Conservation (phyloP, 2,113 vertebrate species). For the Sigmodon hispidus region DNA sequence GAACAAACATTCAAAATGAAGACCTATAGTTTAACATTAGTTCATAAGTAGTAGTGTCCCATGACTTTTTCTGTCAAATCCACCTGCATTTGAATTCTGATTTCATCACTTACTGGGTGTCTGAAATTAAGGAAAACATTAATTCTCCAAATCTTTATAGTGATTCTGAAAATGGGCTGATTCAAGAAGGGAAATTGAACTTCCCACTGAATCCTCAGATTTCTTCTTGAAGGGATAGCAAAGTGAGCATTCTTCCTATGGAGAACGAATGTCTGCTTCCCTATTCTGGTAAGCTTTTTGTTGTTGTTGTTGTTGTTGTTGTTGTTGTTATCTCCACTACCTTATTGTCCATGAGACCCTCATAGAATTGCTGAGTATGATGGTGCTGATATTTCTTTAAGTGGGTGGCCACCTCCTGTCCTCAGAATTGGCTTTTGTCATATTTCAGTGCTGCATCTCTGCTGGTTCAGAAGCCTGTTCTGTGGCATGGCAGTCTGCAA, state of each 20-base stretch:
- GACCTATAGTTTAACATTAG: background rate
- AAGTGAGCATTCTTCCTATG: background rate
- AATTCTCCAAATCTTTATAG: background rate
- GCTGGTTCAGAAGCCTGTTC: background rate
- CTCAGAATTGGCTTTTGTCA: background rate
- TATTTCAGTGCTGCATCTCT: background rate
- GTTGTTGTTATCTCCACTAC: background rate
- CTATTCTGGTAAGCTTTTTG: background rate
- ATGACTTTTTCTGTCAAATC: background rate
- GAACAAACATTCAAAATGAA: background rate
- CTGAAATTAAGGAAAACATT: background rate
- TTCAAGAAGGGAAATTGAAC: background rate
- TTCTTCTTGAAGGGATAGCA: background rate
- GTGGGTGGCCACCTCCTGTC: background rate
- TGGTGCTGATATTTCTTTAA: background rate
- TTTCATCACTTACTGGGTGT: background rate
- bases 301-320: no score
- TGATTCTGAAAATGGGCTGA: background rate
- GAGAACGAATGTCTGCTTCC: background rate
- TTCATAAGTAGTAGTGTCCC: background rate
- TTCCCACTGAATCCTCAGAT: background rate
- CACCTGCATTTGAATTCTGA: background rate
- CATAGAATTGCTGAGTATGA: background rate
- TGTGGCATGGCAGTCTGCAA: background rate
- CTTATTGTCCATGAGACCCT: background rate